These are phyloP conservation scores for Sciurus vulgaris DNA, from an alignment of 2,797 vertebrate species.

Conservation along the genomic window DNA sequence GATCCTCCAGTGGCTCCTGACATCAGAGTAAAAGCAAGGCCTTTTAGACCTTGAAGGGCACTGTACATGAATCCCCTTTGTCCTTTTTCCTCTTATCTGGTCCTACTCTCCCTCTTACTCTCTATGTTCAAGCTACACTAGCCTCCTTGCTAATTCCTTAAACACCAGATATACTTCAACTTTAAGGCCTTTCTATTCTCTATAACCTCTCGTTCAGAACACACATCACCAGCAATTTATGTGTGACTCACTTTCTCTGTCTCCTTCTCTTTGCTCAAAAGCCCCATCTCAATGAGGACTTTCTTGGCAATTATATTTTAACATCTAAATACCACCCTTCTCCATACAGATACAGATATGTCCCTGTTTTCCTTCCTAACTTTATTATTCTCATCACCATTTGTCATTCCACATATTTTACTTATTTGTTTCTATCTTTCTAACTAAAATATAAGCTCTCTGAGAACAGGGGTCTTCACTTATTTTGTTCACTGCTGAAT, in stretches of 20 bases:
- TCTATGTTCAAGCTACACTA: background rate
- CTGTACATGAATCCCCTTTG: background rate
- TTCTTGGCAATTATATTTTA: background rate
- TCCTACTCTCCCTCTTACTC: background rate
- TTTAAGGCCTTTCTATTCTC: conserved; percentile 13
- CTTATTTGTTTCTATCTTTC: background rate
- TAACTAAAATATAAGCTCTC: conserved; percentile 41
- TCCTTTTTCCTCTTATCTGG: background rate
- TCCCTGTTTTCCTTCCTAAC: background rate
- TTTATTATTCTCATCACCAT: conserved; percentile 31
- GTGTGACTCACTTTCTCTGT: background rate
- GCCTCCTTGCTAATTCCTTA: background rate
- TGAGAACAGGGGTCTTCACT: background rate
- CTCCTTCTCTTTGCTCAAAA: background rate
- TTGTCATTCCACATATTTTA: background rate
- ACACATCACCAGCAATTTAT: background rate
- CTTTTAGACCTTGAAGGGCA: background rate
- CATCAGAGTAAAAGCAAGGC: background rate
- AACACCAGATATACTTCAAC: background rate
- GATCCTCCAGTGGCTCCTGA: conserved; percentile 2
- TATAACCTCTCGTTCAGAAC: background rate
- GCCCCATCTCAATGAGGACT: background rate
- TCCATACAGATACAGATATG: background rate
- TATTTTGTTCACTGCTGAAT: conserved; percentile 39
- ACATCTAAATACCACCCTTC: background rate